Evolutionary conservation across 2,888 invertebrate species (phyloP), one percentile per base, ranked within the genome.

Genomic region (Orgyia antiqua): DNA sequence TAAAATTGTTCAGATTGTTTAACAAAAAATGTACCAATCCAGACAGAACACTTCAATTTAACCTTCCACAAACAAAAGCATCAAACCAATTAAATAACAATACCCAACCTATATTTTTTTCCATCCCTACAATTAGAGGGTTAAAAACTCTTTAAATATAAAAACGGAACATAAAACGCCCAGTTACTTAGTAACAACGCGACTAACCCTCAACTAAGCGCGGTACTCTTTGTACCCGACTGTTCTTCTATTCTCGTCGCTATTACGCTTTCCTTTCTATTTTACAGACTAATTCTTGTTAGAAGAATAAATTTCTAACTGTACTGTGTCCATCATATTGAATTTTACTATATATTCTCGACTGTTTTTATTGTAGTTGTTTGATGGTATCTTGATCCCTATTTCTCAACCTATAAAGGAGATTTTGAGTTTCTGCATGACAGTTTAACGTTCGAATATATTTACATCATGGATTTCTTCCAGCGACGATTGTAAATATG

Each of bases 251-350:
- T 7, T 27, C 13, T 11, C 12, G 27, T 23, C 35, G 24, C 23
- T 34, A 37, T 42, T 31, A 29, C 42, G 27, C 9, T 32, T 23
- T 12, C 25, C 29, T 15, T 30, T 21, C 19, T 12, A 27, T 31
- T 25, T 42, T 36, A 43, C 43, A 43, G 33, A 32, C 43, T 43
- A 51, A 49, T 37, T 51, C 31, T 37, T 43, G 39, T 38, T 34
- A 44, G 9, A 34, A 29, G 36, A 40, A 39, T 43, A 20, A 33
- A 36, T 36, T 39, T 31, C 36, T 27, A 47, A 33, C 21, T 31
- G n/a, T 13, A 17, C 19, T 17, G 35, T 23, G 4, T 10, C 46
- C 30, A 50, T 13, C 1, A 10, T n/a, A 24, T 17, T 6, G 11
- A n/a, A n/a, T 19, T 28, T 28, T 33, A 10, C 8, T n/a, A n/a